These are phyloP conservation scores for Chiroxiphia lanceolata DNA, from an alignment of 2,797 vertebrate genomes.

Conservation along the genomic window DNA sequence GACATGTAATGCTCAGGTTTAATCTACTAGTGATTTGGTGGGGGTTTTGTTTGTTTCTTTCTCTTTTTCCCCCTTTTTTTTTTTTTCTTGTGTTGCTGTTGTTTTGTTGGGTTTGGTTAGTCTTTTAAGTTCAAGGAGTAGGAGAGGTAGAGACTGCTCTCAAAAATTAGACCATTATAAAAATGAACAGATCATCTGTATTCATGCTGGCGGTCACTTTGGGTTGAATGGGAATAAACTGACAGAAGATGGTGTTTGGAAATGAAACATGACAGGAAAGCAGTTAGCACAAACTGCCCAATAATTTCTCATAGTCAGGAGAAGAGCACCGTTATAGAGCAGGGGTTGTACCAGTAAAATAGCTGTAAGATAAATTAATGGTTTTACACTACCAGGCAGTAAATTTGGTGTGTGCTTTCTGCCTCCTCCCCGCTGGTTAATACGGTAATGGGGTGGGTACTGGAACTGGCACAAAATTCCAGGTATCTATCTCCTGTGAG, in stretches of 20 bases:
- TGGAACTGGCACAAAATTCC: neutral
- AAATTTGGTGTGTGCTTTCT: constrained; percentile 13
- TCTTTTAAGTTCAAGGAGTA: neutral
- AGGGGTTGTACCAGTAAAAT: constrained; percentile 54
- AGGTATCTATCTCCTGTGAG: neutral
- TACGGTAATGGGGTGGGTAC: neutral
- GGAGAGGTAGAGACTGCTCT: neutral
- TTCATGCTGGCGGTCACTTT: constrained; percentile 55
- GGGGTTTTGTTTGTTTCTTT: neutral
- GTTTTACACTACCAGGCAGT: neutral
- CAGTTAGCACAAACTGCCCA: constrained; percentile 67
- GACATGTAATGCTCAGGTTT: neutral
- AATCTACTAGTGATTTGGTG: neutral
- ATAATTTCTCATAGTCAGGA: constrained; percentile 65
- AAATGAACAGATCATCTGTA: constrained; percentile 45
- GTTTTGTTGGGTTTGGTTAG: neutral
- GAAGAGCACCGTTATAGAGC: constrained; percentile 24
- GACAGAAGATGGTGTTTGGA: constrained; percentile 67
- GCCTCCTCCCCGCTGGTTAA: neutral
- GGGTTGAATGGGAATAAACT: constrained; percentile 64
- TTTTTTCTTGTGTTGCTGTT: neutral
- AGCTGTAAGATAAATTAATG: constrained; percentile 53
- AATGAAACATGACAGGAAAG: constrained; percentile 64
- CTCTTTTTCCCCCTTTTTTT: neutral
- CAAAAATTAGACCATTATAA: constrained; percentile 33